A percentile compares a stretch with the other conserved stretches of the same genome.
These are phyloP conservation scores for Rhopilema esculentum DNA, from an alignment of 30 jellyfish, hydroid and myxozoan genomes.

Conservation along the genomic window DNA sequence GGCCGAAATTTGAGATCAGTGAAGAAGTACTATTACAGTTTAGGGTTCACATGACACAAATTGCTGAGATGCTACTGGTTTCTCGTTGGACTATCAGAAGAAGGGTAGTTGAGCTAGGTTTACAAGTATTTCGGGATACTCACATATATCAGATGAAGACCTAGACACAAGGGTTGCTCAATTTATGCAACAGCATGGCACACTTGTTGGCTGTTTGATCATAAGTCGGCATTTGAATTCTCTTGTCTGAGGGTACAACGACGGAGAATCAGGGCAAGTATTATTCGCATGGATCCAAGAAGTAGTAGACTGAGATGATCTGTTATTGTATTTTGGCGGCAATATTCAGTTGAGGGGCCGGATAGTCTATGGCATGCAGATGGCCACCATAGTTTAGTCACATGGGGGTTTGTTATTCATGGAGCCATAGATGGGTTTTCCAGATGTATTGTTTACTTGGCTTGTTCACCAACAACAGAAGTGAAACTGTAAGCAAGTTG, in stretches of 20 bases:
- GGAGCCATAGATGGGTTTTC: constrained; percentile 82
- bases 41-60: too few relatives aligned
- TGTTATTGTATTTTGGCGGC: constrained; percentile 49
- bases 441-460: constrained; percentile 49
- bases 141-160: constrained; percentile 49
- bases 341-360: constrained; percentile 69
- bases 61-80: constrained; percentile 32
- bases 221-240: constrained; percentile 31
- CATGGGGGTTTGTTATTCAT: constrained; percentile 76
- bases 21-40: constrained; percentile 21
- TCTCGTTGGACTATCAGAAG: constrained; percentile 53
- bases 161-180: constrained; percentile 34
- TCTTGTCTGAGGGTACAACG: constrained; percentile 50
- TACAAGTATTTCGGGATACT: constrained; percentile 19
- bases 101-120: constrained; percentile 26
- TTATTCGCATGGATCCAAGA: constrained; percentile 57
- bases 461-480: constrained; percentile 55
- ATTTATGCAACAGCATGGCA: constrained; percentile 38
- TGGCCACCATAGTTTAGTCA: constrained; percentile 72
- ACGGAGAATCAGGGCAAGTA: constrained; percentile 49
- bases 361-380: constrained; percentile 68
- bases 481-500: constrained; percentile 48
- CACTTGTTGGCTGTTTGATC: constrained; percentile 32
- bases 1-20: constrained; percentile 26
- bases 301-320: constrained; percentile 53